Evolutionary conservation across 2,888 invertebrate species (phyloP), one percentile per base, ranked within the genome.

Genomic region (Leucophora obtusa): DNA sequence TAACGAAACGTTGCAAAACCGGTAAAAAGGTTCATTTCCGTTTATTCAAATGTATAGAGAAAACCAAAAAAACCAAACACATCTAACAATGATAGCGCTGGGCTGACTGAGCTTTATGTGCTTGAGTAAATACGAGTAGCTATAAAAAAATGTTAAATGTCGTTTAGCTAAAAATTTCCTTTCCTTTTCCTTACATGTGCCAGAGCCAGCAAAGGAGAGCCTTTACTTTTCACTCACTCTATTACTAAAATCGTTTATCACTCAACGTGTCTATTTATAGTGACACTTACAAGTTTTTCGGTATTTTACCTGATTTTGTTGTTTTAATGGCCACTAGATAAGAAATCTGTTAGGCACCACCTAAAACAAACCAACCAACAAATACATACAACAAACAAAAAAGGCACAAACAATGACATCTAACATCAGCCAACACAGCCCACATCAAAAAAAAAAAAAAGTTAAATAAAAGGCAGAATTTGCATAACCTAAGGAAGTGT

Each of bases 21-120:
- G 63, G 33, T 68, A 54, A 71, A 79, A 79, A 75, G 75, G 71
- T 72, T 68, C 17, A 80, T 72, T 75, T 80, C 68, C 71, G 43
- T 75, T 66, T 71, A 10, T 50, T 14, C 11, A 59, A 10, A 53
- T 9, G 17, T 28, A 4, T 14, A 53, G 60, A 28, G 28, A 33
- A 60, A 43, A 7, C 1, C 2, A 15, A 59, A 15, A 60, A 62
- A 28, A 24, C 6, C 50, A 33, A 51, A 18, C 9, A 18, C 33
- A 73, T 43, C 28, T 53, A 56, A 65, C 38, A 66, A 66, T 59
- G 59, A 58, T 28, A 59, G 18, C 58, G 8, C 15, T 33, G 15
- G 54, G 21, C 33, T 24, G 33, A 63, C 10, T 56, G 63, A 50
- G 21, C 21, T 38, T 73, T 51, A 35, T 35, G 28, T 50, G 63